phyloP scores from a whole-genome alignment of 2,888 invertebrate genomes.

The Scotopteryx bipunctaria region DNA sequence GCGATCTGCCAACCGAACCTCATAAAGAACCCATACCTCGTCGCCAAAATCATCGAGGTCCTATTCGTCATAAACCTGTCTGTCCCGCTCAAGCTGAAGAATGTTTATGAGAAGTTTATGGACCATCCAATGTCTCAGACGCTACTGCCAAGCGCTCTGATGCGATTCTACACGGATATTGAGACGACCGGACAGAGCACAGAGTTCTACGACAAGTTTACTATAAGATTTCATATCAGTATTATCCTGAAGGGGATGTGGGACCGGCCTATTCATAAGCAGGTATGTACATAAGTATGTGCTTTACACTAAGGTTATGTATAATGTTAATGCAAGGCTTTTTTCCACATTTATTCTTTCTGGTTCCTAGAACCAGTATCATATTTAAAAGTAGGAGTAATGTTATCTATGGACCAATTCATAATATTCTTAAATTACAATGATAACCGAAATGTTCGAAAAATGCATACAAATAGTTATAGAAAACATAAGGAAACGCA shows the following conservation, averaged over 20 bases:
- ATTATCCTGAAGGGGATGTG: constrained; percentile 98
- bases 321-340: no score
- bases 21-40: constrained; percentile 97
- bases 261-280: constrained; percentile 92
- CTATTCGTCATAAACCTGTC: constrained; percentile 90
- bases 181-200: constrained; percentile 98
- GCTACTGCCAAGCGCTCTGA: constrained; percentile 93
- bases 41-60: constrained; percentile 97
- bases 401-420: no score
- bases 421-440: no score
- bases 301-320: no score
- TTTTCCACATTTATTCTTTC: no score
- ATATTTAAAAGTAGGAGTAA: no score
- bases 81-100: constrained; percentile 78
- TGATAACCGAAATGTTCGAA: no score
- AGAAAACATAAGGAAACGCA: no score
- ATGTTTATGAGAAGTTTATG: constrained; percentile 90
- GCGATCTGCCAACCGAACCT: constrained; percentile 95
- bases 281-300: constrained; percentile 53
- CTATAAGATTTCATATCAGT: constrained; percentile 98
- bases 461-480: no score
- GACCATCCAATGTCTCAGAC: constrained; percentile 90
- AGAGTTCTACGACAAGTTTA: constrained; percentile 99
- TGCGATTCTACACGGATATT: constrained; percentile 99
- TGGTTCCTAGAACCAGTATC: no score